These are phyloP conservation scores for Physeter macrocephalus DNA, from an alignment of 2,113 vertebrate genomes.

Conservation along the genomic window DNA sequence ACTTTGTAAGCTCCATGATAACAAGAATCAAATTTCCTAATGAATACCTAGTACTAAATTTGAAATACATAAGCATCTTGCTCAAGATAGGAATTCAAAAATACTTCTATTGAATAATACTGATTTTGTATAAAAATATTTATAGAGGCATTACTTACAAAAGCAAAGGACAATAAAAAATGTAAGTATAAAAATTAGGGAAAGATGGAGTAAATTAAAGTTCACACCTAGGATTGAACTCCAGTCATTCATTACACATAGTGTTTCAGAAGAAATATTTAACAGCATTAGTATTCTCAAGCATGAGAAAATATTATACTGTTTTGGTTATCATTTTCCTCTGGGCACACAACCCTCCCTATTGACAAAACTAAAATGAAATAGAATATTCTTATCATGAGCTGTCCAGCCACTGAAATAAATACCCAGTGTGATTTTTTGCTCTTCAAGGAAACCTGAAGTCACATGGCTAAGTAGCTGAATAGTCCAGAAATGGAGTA, in stretches of 20 bases:
- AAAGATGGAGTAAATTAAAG: not conserved
- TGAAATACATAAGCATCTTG: not conserved
- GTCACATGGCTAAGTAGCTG: not conserved
- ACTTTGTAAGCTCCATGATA: not conserved
- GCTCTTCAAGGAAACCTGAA: not conserved
- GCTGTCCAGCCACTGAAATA: not conserved
- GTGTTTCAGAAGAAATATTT: not conserved
- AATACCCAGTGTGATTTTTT: not conserved
- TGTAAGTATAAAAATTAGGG: not conserved
- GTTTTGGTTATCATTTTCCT: not conserved
- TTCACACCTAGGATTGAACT: not conserved
- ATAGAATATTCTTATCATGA: not conserved
- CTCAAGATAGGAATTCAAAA: not conserved
- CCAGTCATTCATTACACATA: not conserved
- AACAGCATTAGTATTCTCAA: not conserved
- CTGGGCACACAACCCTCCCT: not conserved
- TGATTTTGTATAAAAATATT: not conserved
- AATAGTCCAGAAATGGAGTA: not conserved
- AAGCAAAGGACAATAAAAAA: not conserved
- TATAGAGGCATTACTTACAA: not conserved
- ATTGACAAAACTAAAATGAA: not conserved
- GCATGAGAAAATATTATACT: not conserved
- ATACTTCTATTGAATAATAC: not conserved
- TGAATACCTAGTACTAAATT: not conserved
- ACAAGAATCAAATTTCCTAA: accelerated